Evolutionary conservation across 2,888 invertebrate species (phyloP).

Genomic region (Hirtodrosophila histrioides): DNA sequence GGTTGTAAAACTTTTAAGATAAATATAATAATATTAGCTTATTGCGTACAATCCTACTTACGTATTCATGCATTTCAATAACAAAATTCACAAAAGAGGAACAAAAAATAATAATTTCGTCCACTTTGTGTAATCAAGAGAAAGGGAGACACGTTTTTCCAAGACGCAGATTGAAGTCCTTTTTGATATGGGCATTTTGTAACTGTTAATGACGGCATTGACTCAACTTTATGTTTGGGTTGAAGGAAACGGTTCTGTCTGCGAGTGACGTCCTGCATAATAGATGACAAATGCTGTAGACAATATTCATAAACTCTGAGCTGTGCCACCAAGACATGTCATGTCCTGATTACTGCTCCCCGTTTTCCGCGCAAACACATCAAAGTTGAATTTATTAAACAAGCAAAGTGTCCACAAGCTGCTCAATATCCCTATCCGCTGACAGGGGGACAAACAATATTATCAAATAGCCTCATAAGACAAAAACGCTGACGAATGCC

Average conservation of each 20-base stretch:
- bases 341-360: slow-evolving; percentile 21
- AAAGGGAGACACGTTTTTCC: not conserved
- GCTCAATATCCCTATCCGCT: slow-evolving; percentile 46
- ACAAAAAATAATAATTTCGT: not conserved
- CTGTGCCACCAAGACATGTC: slow-evolving; percentile 34
- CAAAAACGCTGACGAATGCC: slow-evolving; percentile 32
- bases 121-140: slow-evolving; percentile 5
- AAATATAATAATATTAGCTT: slow-evolving; percentile 6
- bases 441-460: slow-evolving; percentile 30
- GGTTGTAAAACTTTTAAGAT: no score
- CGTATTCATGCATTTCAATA: slow-evolving; percentile 11
- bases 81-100: not conserved
- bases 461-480: slow-evolving; percentile 25
- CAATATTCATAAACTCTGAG: slow-evolving; percentile 45
- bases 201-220: slow-evolving; percentile 69
- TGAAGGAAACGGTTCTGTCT: slow-evolving; percentile 7
- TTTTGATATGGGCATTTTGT: slow-evolving; percentile 30
- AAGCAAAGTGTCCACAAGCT: slow-evolving; percentile 30
- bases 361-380: slow-evolving; percentile 53
- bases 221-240: slow-evolving; percentile 51
- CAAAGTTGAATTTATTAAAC: slow-evolving; percentile 61
- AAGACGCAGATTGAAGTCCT: slow-evolving; percentile 5
- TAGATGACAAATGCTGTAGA: slow-evolving; percentile 39
- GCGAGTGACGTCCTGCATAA: slow-evolving; percentile 51
- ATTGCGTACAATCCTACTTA: not conserved